Conservation (phyloP, 2,888 invertebrate species). For the Diachrysia chrysitis region DNA sequence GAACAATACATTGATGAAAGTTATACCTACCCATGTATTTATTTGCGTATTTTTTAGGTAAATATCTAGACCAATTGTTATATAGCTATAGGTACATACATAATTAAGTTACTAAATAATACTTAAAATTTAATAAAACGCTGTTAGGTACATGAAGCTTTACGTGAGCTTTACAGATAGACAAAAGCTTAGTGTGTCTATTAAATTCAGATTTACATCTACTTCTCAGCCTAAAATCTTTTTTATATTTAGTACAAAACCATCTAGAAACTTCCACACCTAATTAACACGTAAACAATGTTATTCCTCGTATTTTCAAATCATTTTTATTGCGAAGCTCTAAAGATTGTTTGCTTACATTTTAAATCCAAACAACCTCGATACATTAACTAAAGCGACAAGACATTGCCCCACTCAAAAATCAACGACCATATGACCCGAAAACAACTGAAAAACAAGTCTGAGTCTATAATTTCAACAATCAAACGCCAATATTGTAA, state of each 20-base stretch:
- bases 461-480: slow-evolving; percentile 13
- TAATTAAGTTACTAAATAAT: too few relatives aligned
- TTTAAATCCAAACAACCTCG: slow-evolving; percentile 1
- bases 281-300: neutral
- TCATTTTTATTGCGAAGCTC: neutral
- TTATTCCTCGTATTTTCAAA: neutral
- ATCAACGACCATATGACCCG: neutral
- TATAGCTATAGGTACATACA: too few relatives aligned
- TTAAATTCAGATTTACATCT: too few relatives aligned
- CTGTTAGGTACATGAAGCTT: too few relatives aligned
- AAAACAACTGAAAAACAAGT: slow-evolving; percentile 6
- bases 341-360: neutral
- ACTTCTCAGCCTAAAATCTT: too few relatives aligned
- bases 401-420: neutral
- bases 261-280: neutral
- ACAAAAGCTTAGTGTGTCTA: too few relatives aligned
- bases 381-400: neutral
- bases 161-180: too few relatives aligned
- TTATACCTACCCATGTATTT: neutral
- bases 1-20: neutral
- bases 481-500: slow-evolving; percentile 10
- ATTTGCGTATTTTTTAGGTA: too few relatives aligned
- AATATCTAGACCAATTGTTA: too few relatives aligned
- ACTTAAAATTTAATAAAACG: too few relatives aligned
- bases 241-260: neutral